Percentiles rank a stretch among this genome's conserved stretches.
Evolutionary conservation across 2,113 vertebrate species (phyloP).

Genomic region (Colossoma macropomum): DNA sequence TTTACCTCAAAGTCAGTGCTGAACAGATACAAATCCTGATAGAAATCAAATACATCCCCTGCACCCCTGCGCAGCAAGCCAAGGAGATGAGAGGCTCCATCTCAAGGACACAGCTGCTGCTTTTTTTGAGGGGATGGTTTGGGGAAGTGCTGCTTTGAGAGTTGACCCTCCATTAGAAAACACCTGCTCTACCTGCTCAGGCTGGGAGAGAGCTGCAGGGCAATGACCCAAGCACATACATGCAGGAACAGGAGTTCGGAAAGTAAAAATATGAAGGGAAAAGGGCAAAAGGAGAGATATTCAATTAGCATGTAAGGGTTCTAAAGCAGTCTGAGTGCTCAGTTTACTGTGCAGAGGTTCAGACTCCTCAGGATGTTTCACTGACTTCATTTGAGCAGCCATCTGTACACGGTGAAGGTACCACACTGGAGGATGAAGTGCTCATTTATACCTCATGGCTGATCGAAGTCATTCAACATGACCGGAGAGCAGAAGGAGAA

Average conservation of each 20-base stretch:
- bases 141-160: background rate
- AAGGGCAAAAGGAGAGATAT: constrained; percentile 30
- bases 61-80: too few relatives aligned
- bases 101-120: constrained; percentile 1
- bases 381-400: constrained; percentile 54
- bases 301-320: constrained; percentile 39
- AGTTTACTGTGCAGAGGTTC: constrained; percentile 33
- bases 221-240: background rate
- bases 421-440: background rate
- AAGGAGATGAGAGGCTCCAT: background rate
- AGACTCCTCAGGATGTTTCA: constrained; percentile 51
- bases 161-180: background rate
- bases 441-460: constrained; percentile 39
- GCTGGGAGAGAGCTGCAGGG: background rate
- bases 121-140: background rate
- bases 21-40: constrained; percentile 1
- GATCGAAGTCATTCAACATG: constrained; percentile 41
- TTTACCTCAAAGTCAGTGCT: background rate
- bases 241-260: background rate
- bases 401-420: constrained; percentile 38
- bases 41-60: background rate
- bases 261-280: constrained; percentile 23
- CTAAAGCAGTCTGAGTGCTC: constrained; percentile 10
- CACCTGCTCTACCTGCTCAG: constrained; percentile 4
- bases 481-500: constrained; percentile 17